Evolutionary conservation across 2,888 invertebrate species (phyloP), one percentile per base, ranked within the genome.

Genomic region (Encarsia formosa): DNA sequence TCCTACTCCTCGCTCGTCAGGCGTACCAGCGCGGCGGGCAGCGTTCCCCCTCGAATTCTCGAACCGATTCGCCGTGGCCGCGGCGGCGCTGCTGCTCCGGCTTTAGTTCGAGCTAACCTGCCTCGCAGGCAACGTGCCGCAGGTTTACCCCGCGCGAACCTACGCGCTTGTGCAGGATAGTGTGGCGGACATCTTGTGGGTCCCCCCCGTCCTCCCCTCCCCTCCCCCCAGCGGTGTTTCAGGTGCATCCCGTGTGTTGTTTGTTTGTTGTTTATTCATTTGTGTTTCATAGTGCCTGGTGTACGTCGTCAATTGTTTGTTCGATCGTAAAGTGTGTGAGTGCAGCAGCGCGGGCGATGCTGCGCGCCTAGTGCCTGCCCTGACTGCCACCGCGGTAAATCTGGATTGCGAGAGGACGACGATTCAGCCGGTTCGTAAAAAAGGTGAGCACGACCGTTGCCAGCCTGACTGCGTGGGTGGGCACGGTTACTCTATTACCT

Each of bases 371-470:
- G 11, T 6, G 26, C 26, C 26, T 11, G 26, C 26, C 26, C 8
- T 11, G 26, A 5, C 8, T 8, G n/a, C n/a, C n/a, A n/a, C n/a
- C n/a, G n/a, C n/a, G n/a, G 61, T 59, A 69, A 71, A 70, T 70
- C 71, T 73, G 73, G 73, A 73, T 72, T 69, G 69, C 68, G 61
- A 63, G 65, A 67, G 41, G 51, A 51, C 67, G n/a, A 73, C 68
- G 63, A 68, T 73, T 70, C 61, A 70, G 66, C 70, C 71, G 65
- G 63, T 69, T 66, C 65, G 66, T 68, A 69, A 70, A 67, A 72
- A 71, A 68, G 72, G 73, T 73, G 57, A 60, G 61, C 19, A 9
- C 19, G 39, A 18, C 18, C 31, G 11, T 6, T 15, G 13, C 15
- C 31, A 4, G 4, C 15, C 31, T 31, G 4, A 11, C 3, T 3